phyloP scores from a whole-genome alignment of 2,888 invertebrate species.

The Carpatolechia fugitivella region DNA sequence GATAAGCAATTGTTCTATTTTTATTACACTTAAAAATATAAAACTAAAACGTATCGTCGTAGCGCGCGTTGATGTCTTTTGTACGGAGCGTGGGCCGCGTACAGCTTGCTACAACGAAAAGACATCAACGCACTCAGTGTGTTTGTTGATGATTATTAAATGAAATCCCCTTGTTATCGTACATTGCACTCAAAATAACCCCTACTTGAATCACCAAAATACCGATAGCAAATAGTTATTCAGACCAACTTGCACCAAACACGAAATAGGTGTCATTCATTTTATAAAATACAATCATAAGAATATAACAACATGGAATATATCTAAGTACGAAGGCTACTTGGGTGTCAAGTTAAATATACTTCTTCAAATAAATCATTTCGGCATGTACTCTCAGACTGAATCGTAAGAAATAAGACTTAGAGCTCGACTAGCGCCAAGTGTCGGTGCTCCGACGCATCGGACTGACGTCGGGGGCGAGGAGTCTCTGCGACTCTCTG shows the following conservation, averaged over 20 bases:
- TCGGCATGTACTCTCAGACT: conserved; percentile 16
- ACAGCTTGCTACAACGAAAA: not conserved
- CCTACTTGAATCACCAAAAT: not conserved
- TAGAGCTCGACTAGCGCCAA: conserved; percentile 53
- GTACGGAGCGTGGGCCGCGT: not conserved
- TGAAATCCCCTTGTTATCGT: not conserved
- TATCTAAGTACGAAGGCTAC: conserved; percentile 15
- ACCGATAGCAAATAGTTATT: not conserved
- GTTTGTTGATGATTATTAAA: not conserved
- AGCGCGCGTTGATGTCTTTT: conserved; percentile 7
- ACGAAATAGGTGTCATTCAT: not conserved
- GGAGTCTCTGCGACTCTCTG: too few relatives aligned
- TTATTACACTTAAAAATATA: not conserved
- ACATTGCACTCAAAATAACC: not conserved
- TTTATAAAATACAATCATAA: not conserved
- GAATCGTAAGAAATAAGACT: conserved; percentile 43
- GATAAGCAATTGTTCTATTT: not conserved
- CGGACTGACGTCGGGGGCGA: too few relatives aligned
- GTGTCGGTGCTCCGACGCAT: conserved; percentile 20
- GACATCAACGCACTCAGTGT: conserved; percentile 5
- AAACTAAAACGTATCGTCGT: not conserved
- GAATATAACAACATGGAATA: conserved; percentile 3
- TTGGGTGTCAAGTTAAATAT: conserved; percentile 6
- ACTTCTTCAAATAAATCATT: conserved; percentile 1
- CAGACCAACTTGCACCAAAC: not conserved